phyloP scores from a whole-genome alignment of 1,140 invertebrate genomes.

The Drosophila aff. region DNA sequence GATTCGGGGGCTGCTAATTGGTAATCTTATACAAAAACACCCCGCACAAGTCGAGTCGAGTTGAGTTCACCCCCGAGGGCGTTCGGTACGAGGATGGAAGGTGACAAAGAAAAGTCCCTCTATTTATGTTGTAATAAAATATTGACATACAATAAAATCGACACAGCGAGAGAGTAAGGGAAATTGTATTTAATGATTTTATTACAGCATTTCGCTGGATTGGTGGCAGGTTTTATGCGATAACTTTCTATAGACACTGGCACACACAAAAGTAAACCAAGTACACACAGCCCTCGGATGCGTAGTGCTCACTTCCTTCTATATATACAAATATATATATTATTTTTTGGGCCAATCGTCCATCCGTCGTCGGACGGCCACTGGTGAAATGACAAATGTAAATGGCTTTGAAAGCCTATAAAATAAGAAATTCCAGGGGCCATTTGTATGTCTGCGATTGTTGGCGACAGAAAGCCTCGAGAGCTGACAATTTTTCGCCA shows the following conservation, averaged over 20 bases:
- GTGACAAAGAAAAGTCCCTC: constrained; percentile 9
- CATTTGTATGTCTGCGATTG: constrained; percentile 68
- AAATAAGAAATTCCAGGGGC: constrained; percentile 70
- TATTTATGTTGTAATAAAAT: constrained; percentile 51
- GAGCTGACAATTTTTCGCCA: constrained; percentile 23
- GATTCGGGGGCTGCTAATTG: constrained; percentile 9
- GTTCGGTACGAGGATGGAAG: neutral
- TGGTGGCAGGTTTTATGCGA: constrained; percentile 27
- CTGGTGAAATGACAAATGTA: constrained; percentile 70
- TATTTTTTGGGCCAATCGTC: constrained; percentile 26
- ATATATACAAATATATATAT: constrained; percentile 2
- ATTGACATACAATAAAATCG: constrained; percentile 59
- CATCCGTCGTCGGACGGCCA: constrained; percentile 11
- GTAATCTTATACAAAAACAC: constrained; percentile 15
- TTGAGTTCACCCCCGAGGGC: neutral
- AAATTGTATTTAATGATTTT: constrained; percentile 70
- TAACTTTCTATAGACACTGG: constrained; percentile 26
- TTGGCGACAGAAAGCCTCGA: constrained; percentile 57
- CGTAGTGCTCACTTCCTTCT: constrained; percentile 10
- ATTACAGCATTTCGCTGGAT: constrained; percentile 44
- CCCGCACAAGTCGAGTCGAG: neutral
- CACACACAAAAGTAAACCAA: neutral
- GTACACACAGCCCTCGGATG: constrained; percentile 1
- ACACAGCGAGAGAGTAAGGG: constrained; percentile 4
- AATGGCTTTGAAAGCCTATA: constrained; percentile 74